These are phyloP conservation scores for Dynastes tityus DNA, from an alignment of 2,888 invertebrate species.

Conservation along the genomic window DNA sequence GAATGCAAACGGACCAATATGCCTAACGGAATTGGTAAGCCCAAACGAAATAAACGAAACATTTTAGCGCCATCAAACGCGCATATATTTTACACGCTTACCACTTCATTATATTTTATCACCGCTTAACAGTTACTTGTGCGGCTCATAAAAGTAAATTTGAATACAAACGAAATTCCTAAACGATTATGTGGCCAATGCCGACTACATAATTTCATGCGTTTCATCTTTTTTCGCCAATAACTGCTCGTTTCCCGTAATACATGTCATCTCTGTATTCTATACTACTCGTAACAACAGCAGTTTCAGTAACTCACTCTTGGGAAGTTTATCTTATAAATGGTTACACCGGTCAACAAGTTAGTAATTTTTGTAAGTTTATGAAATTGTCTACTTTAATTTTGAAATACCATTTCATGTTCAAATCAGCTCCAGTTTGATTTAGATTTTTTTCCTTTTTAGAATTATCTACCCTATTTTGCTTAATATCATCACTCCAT, in stretches of 20 bases:
- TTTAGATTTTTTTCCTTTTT: too few relatives aligned
- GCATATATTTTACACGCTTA: constrained; percentile 21
- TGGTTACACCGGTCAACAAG: too few relatives aligned
- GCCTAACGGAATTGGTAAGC: constrained; percentile 25
- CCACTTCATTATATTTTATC: constrained; percentile 40
- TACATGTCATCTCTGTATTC: neutral
- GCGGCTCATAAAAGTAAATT: constrained; percentile 30
- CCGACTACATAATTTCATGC: constrained; percentile 7
- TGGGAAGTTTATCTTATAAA: too few relatives aligned
- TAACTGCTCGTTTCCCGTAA: constrained; percentile 12
- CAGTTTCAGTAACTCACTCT: too few relatives aligned
- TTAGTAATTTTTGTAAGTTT: too few relatives aligned
- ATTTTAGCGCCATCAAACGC: constrained; percentile 40
- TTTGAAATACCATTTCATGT: too few relatives aligned
- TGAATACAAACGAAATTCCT: constrained; percentile 41
- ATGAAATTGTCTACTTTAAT: too few relatives aligned
- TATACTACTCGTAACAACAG: too few relatives aligned
- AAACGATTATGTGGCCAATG: constrained; percentile 9
- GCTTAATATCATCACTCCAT: too few relatives aligned
- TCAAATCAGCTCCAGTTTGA: too few relatives aligned
- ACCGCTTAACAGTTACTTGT: constrained; percentile 38
- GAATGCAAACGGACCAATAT: constrained; percentile 9
- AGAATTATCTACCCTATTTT: too few relatives aligned
- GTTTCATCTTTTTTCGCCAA: neutral
- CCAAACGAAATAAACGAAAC: constrained; percentile 34